These are phyloP conservation scores for Potamarius usumacintae DNA, from an alignment of 2,113 vertebrate genomes.

Conservation along the genomic window DNA sequence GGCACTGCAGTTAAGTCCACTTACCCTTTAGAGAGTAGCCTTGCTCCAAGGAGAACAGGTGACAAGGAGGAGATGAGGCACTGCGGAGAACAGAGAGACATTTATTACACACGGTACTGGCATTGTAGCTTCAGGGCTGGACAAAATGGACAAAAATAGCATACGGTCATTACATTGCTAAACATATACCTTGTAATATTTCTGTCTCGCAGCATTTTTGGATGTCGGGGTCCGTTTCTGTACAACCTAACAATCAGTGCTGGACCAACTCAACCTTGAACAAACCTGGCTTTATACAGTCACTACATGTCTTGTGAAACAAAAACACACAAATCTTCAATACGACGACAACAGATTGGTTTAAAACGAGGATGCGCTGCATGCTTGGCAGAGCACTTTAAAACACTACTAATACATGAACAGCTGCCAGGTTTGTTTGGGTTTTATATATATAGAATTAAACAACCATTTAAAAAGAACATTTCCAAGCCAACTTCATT, in stretches of 20 bases:
- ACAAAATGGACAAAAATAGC: background rate
- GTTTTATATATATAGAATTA: no score
- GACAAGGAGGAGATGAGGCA: constrained; percentile 88
- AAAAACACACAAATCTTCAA: background rate
- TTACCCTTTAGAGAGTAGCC: constrained; percentile 92
- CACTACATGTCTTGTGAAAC: background rate
- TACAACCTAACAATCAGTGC: background rate
- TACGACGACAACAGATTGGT: background rate
- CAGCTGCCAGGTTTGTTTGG: background rate
- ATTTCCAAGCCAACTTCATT: background rate
- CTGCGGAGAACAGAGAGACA: constrained; percentile 69
- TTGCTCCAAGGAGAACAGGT: constrained; percentile 82
- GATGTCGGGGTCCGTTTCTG: background rate
- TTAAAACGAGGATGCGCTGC: no score
- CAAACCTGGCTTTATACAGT: background rate
- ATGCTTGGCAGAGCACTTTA: background rate
- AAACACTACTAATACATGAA: background rate
- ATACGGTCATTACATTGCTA: no score
- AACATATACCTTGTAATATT: background rate
- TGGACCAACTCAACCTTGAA: background rate
- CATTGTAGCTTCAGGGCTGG: background rate
- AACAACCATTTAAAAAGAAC: background rate
- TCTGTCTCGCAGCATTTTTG: background rate
- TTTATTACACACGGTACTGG: background rate
- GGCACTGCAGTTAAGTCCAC: constrained; percentile 43